Base-by-base conservation (phyloP, 2,797 vertebrate species). In the Sebastes glaucus region DNA sequence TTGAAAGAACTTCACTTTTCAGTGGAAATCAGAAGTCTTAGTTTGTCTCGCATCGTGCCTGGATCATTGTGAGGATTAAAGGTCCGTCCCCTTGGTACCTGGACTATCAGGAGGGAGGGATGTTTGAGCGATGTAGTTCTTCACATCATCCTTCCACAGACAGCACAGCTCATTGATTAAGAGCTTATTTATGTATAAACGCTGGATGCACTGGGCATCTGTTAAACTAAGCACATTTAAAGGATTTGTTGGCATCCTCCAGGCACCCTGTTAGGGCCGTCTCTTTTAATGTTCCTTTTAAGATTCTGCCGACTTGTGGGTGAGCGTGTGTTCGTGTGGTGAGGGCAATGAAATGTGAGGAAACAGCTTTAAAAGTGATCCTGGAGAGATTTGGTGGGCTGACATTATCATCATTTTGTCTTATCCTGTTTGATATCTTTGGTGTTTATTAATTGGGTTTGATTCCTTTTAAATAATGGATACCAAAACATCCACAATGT, bases 141-240 rank as follows among this genome's bases (percentile, higher is more conserved):
- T 27, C 52, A 59, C 66, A 63, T 79, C 32, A 52, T 78, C 35
- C 10, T 16, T 59, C 64, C n/a, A 4, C 68, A 38, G 42, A 80
- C 52, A 1, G 69, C 68, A 7, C 8, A 64, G 68, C 67, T 20
- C 72, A 69, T 49, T 79, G 63, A 84, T 87, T 75, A 66, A 71
- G 27, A 69, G 35, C 56, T 63, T 67, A 68, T 86, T 83, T 74
- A 62, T 77, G 77, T 60, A 35, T 42, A 79, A 75, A 70, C 7
- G 20, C 57, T 78, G 1, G 46, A 76, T 79, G 59, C 74, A 30
- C 78, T 35, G 63, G 42, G 53, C 68, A 46, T 82, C 56, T 79
- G 64, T 79, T 89, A 77, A 86, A 82, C 81, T 60, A 68, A 81
- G 88, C 84, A 80, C 74, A 84, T 90, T 82, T 78, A 81, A 83